Evolutionary conservation across 2,888 invertebrate genomes (phyloP).

Genomic region (Strigamia maritima): DNA sequence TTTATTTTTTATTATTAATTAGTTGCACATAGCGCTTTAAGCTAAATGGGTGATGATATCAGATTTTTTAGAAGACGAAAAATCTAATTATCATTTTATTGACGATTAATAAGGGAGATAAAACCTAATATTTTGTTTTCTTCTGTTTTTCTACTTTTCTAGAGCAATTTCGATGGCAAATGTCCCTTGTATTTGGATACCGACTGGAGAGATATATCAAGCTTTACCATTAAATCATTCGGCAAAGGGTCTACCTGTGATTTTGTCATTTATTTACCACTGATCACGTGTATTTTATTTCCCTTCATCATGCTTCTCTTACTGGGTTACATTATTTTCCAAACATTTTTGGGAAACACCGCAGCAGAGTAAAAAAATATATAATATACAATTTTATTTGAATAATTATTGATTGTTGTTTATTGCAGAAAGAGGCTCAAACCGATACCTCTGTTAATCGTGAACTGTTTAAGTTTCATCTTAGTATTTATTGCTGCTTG

Average conservation of each 20-base stretch:
- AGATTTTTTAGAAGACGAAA: too few species aligned
- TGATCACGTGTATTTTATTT: neutral
- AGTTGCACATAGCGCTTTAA: too few species aligned
- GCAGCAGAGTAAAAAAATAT: neutral
- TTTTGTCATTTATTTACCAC: neutral
- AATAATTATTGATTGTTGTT: neutral
- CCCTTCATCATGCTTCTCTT: neutral
- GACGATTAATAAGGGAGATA: neutral
- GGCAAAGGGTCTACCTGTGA: neutral
- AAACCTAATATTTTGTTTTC: neutral
- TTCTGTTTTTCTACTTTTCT: too few species aligned
- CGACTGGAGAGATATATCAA: neutral
- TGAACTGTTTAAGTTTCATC: neutral
- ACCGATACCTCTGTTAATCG: neutral
- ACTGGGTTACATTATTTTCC: neutral
- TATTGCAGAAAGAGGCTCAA: neutral
- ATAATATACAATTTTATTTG: neutral
- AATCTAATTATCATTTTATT: too few species aligned
- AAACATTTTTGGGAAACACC: neutral
- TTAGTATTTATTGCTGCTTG: neutral
- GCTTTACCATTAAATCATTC: neutral
- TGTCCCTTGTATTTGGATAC: conserved; percentile 7
- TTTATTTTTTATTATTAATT: too few species aligned
- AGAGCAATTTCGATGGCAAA: conserved; percentile 21
- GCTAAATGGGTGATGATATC: too few species aligned